Base-by-base conservation (phyloP, 2,113 vertebrate genomes). In the Macquaria australasica region DNA sequence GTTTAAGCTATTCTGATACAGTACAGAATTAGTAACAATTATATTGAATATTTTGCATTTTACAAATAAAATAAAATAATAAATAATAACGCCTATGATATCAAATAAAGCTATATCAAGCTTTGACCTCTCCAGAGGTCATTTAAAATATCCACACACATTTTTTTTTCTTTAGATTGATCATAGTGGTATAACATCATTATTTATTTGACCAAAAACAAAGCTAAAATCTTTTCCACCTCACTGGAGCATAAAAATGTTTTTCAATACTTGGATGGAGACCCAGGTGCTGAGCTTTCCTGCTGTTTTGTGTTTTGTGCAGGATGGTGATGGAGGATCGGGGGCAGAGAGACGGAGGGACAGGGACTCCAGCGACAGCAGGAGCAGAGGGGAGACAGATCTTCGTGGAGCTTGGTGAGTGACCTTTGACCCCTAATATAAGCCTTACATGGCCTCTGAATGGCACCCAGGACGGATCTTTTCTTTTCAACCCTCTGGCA, bases 261-360 rank as follows among this genome's bases (percentile, higher is more conserved):
- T 72, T 45, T 7, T 71, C 23, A 48, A 25, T 48, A 2, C 10
- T 45, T 16, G 21, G 1, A 8, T 66, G 34, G 2, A 69, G 20
- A 48, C 25, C 2, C 55, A 39, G 45, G n/a, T 28, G 6, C 34
- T 48, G 48, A 78, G n/a, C 50, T 59, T 55, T 82, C 14, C 43
- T 83, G 8, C 55, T 23, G 21, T 84, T 37, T 15, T 66, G 37
- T 81, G 5, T 70, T 51, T 70, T 6, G 64, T 85, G 23, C 89
- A 99, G 98, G 85, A 99, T 99, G 98, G 98, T 99, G 98, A 99
- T 99, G 95, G 98, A 98, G 92, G 98, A 98, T 94, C 96, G 96
- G 83, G 96, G 95, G 50, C 97, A 96, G 91, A 97, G 94, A 95
- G 95, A 94, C 56, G 95, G 97, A 94, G 97, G 96, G 37, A 85